These are phyloP conservation scores for Ommatoiulus sabulosus DNA, from an alignment of 2,888 invertebrate genomes.

Conservation along the genomic window DNA sequence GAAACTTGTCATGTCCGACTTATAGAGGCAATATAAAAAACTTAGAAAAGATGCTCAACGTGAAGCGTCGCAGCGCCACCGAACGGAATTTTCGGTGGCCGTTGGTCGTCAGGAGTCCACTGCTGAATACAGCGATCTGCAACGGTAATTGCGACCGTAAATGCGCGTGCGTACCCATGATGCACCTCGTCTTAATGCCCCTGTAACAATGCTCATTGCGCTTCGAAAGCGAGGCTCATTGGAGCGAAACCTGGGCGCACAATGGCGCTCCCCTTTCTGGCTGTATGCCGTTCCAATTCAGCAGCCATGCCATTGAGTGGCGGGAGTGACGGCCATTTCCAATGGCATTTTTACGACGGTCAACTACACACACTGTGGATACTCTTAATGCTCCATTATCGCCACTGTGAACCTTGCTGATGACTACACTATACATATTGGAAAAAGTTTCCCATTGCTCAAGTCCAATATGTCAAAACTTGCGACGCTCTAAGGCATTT, in stretches of 20 bases:
- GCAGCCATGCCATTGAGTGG: background rate
- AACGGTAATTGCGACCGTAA: background rate
- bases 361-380: conserved; percentile 1
- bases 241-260: background rate
- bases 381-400: conserved; percentile 1
- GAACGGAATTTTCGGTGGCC: background rate
- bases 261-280: background rate
- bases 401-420: conserved; percentile 1
- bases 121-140: no score
- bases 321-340: background rate
- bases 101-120: background rate
- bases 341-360: conserved; percentile 1
- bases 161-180: background rate
- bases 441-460: background rate
- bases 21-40: no score
- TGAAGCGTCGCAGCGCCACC: background rate
- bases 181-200: background rate
- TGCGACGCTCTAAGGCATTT: background rate
- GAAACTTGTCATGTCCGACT: no score
- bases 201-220: background rate
- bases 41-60: no score
- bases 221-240: background rate
- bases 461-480: background rate
- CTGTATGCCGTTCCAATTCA: background rate
- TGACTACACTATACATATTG: background rate